Conservation (phyloP, 1,140 invertebrate genomes). For the Aphis gossypii region DNA sequence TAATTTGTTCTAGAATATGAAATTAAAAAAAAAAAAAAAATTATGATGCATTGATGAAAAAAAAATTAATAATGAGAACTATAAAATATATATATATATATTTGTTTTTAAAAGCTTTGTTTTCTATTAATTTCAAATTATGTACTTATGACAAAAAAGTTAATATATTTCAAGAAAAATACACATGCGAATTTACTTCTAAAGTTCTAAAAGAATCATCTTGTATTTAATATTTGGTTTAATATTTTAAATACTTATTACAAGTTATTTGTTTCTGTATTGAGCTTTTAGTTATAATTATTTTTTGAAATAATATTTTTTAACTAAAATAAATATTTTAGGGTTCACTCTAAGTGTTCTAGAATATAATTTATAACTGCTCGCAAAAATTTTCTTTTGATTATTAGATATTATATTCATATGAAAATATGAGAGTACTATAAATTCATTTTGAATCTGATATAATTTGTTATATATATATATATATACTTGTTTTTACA, state of each 20-base stretch:
- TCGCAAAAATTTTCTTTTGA: not conserved
- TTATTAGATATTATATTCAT: not conserved
- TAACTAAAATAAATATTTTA: not conserved
- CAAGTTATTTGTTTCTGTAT: not conserved
- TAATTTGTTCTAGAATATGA: not conserved
- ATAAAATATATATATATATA: too few relatives aligned
- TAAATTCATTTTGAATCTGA: not conserved
- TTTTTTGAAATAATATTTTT: not conserved
- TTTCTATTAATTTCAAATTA: not conserved
- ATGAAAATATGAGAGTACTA: not conserved
- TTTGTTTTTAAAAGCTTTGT: too few relatives aligned
- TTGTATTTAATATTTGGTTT: not conserved
- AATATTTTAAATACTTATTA: not conserved
- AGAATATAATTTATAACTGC: not conserved
- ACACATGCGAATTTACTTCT: not conserved
- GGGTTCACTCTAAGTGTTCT: not conserved
- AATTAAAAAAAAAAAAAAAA: not conserved
- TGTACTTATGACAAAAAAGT: not conserved
- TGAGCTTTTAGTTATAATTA: not conserved
- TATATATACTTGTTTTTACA: not conserved
- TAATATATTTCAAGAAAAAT: not conserved
- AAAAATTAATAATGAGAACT: not conserved
- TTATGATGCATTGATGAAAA: not conserved
- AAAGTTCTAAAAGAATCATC: not conserved
- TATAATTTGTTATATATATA: not conserved